A percentile compares a stretch with the other conserved stretches of the same genome.
phyloP scores from a whole-genome alignment of 2,113 vertebrate species.

The Arenaria interpres region DNA sequence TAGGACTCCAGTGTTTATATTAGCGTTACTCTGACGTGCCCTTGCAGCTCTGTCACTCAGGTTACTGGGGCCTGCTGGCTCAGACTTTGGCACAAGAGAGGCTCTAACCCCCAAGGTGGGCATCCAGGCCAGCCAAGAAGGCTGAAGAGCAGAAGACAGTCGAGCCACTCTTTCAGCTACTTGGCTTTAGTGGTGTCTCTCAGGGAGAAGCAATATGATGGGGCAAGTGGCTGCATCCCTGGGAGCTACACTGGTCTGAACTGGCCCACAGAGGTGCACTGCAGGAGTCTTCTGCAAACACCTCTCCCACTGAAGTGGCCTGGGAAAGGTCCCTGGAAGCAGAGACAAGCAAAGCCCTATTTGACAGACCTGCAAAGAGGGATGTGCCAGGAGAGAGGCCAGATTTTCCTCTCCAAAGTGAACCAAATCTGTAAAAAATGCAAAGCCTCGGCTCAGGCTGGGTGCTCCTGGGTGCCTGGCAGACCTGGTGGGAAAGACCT shows the following conservation, averaged over 20 bases:
- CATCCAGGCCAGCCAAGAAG: neutral
- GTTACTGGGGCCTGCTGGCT: neutral
- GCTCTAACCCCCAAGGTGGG: neutral
- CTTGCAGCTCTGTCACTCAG: neutral
- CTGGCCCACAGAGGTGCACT: neutral
- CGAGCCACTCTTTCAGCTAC: neutral
- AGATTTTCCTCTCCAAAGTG: neutral
- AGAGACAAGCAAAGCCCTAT: neutral
- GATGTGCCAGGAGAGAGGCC: neutral
- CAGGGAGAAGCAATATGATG: neutral
- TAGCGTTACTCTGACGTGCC: neutral
- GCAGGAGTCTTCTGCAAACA: neutral
- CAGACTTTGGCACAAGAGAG: neutral
- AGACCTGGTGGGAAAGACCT: neutral
- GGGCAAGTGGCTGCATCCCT: neutral
- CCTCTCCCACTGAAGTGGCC: neutral
- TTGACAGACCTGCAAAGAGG: neutral
- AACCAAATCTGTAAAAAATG: neutral
- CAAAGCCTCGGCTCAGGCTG: fast-evolving
- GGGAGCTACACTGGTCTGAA: neutral
- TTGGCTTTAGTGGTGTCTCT: neutral
- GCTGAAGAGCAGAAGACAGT: neutral
- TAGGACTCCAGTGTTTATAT: neutral
- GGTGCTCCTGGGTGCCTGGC: neutral
- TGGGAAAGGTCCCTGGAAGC: neutral